phyloP scores from a whole-genome alignment of 2,113 vertebrate species.

The Enhydra lutris region DNA sequence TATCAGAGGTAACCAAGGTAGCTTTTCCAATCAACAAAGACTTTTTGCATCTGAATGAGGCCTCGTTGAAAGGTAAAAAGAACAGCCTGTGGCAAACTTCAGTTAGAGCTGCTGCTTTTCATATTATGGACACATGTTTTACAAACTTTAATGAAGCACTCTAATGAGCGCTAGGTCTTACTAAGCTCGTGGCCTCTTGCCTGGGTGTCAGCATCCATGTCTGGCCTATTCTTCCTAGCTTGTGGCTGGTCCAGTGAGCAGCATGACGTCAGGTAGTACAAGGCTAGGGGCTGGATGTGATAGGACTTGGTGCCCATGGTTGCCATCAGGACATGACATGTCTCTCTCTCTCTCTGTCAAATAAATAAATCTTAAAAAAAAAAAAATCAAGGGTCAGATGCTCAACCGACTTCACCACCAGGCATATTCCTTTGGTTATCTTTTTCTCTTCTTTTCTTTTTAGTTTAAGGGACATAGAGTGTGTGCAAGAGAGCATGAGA shows the following conservation, averaged over 20 bases:
- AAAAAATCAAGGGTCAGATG: background rate
- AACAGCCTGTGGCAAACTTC: background rate
- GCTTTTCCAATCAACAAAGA: background rate
- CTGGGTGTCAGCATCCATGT: fast-evolving
- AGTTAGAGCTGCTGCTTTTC: conserved; percentile 8
- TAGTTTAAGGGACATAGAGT: too few species aligned
- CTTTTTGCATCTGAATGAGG: background rate
- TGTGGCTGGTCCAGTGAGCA: background rate
- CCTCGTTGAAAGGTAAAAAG: conserved; percentile 7
- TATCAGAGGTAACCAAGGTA: background rate
- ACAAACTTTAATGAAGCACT: background rate
- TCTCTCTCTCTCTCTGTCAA: too few species aligned
- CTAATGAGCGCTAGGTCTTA: background rate
- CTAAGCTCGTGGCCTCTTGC: background rate
- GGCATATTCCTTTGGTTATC: background rate
- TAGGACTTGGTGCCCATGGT: background rate
- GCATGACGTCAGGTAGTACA: background rate
- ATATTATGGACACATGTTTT: background rate
- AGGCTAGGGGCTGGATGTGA: background rate
- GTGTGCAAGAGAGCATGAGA: too few species aligned
- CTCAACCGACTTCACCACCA: background rate
- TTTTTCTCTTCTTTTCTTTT: too few species aligned
- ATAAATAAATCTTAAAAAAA: too few species aligned
- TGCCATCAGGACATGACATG: background rate
- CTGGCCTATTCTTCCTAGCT: background rate